Evolutionary conservation across 92 coral and sea anemone species (phyloP).

Genomic region (Desmophyllum pertusum): DNA sequence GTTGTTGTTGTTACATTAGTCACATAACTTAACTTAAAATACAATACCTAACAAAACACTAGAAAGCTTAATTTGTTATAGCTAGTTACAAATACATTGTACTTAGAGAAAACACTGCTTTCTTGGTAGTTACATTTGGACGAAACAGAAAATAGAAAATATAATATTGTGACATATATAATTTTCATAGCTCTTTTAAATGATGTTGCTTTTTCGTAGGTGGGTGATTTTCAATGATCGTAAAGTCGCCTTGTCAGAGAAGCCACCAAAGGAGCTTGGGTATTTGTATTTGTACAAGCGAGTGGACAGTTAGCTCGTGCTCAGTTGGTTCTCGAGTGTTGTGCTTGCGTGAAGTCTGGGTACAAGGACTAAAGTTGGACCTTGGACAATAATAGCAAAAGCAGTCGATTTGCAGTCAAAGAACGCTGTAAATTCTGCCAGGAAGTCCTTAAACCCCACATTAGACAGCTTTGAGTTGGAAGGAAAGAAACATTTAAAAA

Average conservation of each 20-base stretch:
- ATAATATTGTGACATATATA: no score
- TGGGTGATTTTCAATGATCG: conserved; percentile 98
- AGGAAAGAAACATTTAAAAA: not conserved
- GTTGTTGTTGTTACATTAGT: no score
- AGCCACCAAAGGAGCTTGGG: conserved; percentile 93
- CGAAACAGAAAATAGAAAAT: not conserved
- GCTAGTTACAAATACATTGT: no score
- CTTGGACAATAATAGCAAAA: not conserved
- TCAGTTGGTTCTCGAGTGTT: not conserved
- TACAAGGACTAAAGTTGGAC: no score
- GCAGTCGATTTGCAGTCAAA: not conserved
- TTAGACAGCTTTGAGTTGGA: conserved; percentile 1
- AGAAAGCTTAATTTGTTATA: no score
- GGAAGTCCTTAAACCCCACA: not conserved
- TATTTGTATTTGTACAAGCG: conserved; percentile 90
- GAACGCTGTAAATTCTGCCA: not conserved
- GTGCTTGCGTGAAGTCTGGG: not conserved
- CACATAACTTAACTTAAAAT: no score
- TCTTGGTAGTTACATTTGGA: not conserved
- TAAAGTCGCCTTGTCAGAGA: conserved; percentile 94
- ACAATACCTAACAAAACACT: no score
- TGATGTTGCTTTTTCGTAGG: conserved; percentile 36
- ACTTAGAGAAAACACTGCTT: no score
- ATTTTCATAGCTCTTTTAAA: not conserved
- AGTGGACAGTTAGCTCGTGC: conserved; percentile 18